phyloP scores from a whole-genome alignment of 2,113 vertebrate species.

The Pelecanoides urinatrix region DNA sequence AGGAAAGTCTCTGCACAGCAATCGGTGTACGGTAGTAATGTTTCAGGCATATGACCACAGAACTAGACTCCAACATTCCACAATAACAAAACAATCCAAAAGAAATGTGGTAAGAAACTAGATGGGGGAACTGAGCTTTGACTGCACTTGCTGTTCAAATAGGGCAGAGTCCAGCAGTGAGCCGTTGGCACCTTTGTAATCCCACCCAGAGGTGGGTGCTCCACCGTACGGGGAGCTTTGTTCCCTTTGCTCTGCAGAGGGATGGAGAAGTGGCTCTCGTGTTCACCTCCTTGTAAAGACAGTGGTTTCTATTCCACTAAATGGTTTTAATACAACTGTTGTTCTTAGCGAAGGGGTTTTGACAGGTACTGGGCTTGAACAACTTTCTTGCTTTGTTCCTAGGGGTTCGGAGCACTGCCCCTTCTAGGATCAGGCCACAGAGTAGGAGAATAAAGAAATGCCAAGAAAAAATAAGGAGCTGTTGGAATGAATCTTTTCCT shows the following conservation, averaged over 20 bases:
- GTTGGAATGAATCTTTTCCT: background rate
- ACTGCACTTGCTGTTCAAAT: rapidly evolving
- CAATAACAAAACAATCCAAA: background rate
- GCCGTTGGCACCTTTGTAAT: background rate
- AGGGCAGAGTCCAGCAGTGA: background rate
- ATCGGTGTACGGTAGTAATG: rapidly evolving
- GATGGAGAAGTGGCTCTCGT: background rate
- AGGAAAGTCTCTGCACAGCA: background rate
- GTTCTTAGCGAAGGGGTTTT: background rate
- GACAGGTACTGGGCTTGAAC: background rate
- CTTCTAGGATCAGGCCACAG: background rate
- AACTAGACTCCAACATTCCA: background rate
- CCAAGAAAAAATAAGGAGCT: background rate
- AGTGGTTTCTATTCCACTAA: background rate
- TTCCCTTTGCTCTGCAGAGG: background rate
- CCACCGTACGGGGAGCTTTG: rapidly evolving
- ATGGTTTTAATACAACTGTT: background rate
- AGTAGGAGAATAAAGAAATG: background rate
- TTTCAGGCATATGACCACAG: background rate
- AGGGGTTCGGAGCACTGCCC: background rate
- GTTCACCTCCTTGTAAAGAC: background rate
- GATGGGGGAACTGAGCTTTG: background rate
- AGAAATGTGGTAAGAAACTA: background rate
- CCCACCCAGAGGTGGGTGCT: rapidly evolving
- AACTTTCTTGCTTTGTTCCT: background rate